Percentiles rank a stretch among this genome's conserved stretches.
These are phyloP conservation scores for Calcarius ornatus DNA, from an alignment of 2,113 vertebrate genomes.

Conservation along the genomic window DNA sequence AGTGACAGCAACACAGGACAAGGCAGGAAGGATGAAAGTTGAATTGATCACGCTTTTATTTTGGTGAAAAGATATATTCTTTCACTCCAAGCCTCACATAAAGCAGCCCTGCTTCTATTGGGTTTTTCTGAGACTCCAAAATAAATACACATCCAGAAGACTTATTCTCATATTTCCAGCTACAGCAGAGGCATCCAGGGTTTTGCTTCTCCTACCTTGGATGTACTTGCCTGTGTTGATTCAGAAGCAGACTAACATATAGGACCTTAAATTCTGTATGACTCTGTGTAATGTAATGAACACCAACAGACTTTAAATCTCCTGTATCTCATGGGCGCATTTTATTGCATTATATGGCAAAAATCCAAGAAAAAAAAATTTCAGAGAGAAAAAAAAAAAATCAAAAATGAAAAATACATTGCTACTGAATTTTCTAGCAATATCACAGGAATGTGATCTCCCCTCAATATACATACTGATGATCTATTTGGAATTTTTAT, in stretches of 20 bases:
- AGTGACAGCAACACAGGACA: not conserved
- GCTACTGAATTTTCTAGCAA: conserved; percentile 65
- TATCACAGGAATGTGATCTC: conserved; percentile 64
- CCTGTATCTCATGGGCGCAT: conserved; percentile 51
- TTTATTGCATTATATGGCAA: conserved; percentile 44
- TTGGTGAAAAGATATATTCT: not conserved
- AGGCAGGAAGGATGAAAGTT: conserved; percentile 1
- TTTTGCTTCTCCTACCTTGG: conserved; percentile 53
- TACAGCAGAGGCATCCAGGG: conserved; percentile 53
- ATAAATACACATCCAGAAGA: conserved; percentile 63
- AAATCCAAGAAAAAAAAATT: conserved; percentile 51
- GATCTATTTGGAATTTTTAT: conserved; percentile 69
- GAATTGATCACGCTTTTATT: conserved; percentile 2
- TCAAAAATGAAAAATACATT: conserved; percentile 38
- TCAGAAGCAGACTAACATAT: conserved; percentile 50
- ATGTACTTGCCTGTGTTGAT: conserved; percentile 41
- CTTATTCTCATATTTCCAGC: conserved; percentile 68
- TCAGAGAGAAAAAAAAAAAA: not conserved
- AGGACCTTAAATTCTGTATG: conserved; percentile 49
- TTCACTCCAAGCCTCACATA: conserved; percentile 36
- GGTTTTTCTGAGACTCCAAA: conserved; percentile 46
- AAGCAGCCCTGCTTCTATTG: conserved; percentile 24
- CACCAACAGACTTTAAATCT: conserved; percentile 65
- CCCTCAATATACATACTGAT: conserved; percentile 43
- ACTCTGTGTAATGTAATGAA: conserved; percentile 53